These are phyloP conservation scores for Drosophila dunni DNA, from an alignment of 1,140 invertebrate species.

Conservation along the genomic window DNA sequence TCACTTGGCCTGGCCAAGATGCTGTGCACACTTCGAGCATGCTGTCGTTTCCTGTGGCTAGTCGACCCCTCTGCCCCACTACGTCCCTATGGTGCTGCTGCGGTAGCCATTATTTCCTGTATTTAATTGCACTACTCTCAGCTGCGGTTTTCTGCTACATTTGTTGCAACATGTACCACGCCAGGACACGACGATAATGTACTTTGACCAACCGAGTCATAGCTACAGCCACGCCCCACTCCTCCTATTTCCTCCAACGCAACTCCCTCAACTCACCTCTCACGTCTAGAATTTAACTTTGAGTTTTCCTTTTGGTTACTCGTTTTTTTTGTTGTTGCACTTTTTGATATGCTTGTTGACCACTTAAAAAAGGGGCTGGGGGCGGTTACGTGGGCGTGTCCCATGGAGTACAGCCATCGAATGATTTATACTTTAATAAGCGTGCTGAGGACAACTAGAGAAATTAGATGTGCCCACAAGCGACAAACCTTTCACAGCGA, in stretches of 20 bases:
- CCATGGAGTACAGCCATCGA: slow-evolving; percentile 29
- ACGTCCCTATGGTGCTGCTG: slow-evolving; percentile 45
- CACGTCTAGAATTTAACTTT: slow-evolving; percentile 8
- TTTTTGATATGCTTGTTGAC: slow-evolving; percentile 20
- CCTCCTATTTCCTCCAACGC: not conserved
- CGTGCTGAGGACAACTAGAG: slow-evolving; percentile 68
- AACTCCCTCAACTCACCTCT: slow-evolving; percentile 18
- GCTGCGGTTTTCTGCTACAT: slow-evolving; percentile 81
- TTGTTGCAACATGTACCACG: slow-evolving; percentile 72
- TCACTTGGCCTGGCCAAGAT: slow-evolving; percentile 41
- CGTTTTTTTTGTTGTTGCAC: slow-evolving; percentile 9
- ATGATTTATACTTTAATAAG: slow-evolving; percentile 82
- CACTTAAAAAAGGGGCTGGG: not conserved
- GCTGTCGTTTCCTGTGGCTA: slow-evolving; percentile 51
- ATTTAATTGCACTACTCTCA: slow-evolving; percentile 82
- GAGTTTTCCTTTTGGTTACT: slow-evolving; percentile 20
- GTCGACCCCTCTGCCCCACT: not conserved
- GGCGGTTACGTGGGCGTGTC: not conserved
- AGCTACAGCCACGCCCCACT: not conserved
- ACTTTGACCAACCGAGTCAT: slow-evolving; percentile 60
- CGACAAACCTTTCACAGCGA: not conserved
- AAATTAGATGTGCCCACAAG: slow-evolving; percentile 66
- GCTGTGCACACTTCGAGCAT: slow-evolving; percentile 52
- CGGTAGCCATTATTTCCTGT: slow-evolving; percentile 80
- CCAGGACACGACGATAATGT: slow-evolving; percentile 68